Evolutionary conservation across 2,888 invertebrate species (phyloP), one percentile per base, ranked within the genome.

Genomic region (Onchidella celtica): DNA sequence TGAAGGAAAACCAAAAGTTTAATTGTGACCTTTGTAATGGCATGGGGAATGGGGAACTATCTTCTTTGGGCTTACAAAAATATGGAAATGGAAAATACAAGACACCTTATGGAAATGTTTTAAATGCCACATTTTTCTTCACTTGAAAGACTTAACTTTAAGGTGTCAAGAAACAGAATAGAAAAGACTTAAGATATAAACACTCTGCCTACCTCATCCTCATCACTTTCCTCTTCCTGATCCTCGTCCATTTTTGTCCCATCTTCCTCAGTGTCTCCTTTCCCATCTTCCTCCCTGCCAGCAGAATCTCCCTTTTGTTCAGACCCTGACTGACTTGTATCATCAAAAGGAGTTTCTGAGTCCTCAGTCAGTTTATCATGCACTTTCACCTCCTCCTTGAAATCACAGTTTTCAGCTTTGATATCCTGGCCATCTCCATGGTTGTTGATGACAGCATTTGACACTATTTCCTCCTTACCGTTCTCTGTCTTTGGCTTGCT

Each of bases 161-260:
- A n/a, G n/a, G n/a, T n/a, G n/a, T n/a, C n/a, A n/a, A n/a, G n/a
- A n/a, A n/a, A n/a, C n/a, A n/a, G n/a, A n/a, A n/a, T n/a, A n/a
- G n/a, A n/a, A n/a, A n/a, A n/a, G n/a, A n/a, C n/a, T n/a, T 9
- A 40, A 77, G 9, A 27, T 3, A 47, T 4, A 55, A 2, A 34
- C n/a, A 57, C 27, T 59, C 84, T 68, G 79, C 79, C 77, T 76
- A 84, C 86, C 57, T 85, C 83, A 61, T 83, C 85, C 32, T 86
- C 84, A 59, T 86, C 83, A 9, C 84, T 85, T 32, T 87, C 86
- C 32, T 84, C 81, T 29, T 73, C 82, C 24, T 81, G 75, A 40
- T 61, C 59, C n/a, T 66, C 63, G n/a, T 77, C 76, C 34, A 66
- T 65, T 73, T 63, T 84, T 81, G 66, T 27, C 61, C 6, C 27